Evolutionary conservation across 2,797 vertebrate species (phyloP).

Genomic region (Periophthalmus magnuspinnatus): DNA sequence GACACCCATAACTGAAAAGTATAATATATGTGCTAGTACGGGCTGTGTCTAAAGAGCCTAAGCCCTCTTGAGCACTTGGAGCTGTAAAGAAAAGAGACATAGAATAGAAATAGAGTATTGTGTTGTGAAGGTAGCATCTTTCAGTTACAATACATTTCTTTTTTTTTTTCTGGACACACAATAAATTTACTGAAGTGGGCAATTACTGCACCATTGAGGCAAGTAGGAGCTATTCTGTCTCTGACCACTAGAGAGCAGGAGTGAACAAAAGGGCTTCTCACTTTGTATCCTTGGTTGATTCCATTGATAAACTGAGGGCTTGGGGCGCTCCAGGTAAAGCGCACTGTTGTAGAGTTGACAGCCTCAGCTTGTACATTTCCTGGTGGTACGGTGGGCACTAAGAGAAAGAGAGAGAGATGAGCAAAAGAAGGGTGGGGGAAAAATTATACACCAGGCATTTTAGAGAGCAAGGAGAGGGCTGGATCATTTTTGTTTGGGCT

Average conservation of each 20-base stretch:
- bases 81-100: background rate
- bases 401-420: constrained; percentile 50
- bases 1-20: background rate
- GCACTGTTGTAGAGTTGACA: constrained; percentile 94
- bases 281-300: constrained; percentile 99
- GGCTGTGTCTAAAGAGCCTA: background rate
- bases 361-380: constrained; percentile 90
- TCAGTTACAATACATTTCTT: background rate
- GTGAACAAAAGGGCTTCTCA: constrained; percentile 65
- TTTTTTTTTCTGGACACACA: background rate
- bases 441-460: constrained; percentile 32
- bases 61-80: constrained; percentile 6
- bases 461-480: constrained; percentile 44
- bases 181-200: background rate
- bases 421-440: constrained; percentile 20
- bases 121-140: background rate
- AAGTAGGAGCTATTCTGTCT: constrained; percentile 27
- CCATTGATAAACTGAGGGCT: constrained; percentile 99
- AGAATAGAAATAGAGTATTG: background rate
- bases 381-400: constrained; percentile 95
- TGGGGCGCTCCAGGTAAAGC: constrained; percentile 96
- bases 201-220: background rate
- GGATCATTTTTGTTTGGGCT: constrained; percentile 45
- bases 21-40: background rate
- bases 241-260: constrained; percentile 71